Percentiles rank a stretch among this genome's conserved stretches.
Conservation (phyloP, 2,888 invertebrate genomes). For the Acrobasis repandana region DNA sequence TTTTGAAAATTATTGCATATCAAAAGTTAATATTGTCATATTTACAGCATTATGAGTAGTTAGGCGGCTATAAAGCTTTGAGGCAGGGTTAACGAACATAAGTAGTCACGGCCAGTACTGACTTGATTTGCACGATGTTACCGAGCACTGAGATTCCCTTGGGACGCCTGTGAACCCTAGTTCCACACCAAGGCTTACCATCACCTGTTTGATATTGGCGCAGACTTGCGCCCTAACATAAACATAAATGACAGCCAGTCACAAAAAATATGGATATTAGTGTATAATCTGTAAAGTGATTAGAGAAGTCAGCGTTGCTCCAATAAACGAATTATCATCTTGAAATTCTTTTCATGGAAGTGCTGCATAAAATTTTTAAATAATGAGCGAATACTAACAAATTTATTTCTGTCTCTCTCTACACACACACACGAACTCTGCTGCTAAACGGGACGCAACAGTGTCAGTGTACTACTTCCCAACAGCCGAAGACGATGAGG, state of each 20-base stretch:
- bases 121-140: conserved; percentile 60
- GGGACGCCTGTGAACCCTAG: conserved; percentile 21
- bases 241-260: conserved; percentile 77
- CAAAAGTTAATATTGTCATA: background rate
- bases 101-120: conserved; percentile 50
- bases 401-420: conserved; percentile 71
- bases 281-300: conserved; percentile 31
- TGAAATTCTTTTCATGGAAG: conserved; percentile 46
- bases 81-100: conserved; percentile 35
- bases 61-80: conserved; percentile 44
- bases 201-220: conserved; percentile 43
- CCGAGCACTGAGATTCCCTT: conserved; percentile 39
- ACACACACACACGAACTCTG: conserved; percentile 73
- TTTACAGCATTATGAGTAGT: conserved; percentile 38
- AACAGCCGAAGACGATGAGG: conserved; percentile 94
- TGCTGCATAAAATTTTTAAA: conserved; percentile 42
- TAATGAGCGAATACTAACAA: conserved; percentile 83
- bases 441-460: conserved; percentile 88
- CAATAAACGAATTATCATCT: conserved; percentile 42
- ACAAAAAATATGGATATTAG: conserved; percentile 81
- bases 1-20: background rate
- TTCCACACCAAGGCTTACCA: conserved; percentile 29
- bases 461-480: conserved; percentile 98
- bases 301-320: conserved; percentile 31
- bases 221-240: conserved; percentile 45